phyloP scores from a whole-genome alignment of 1,140 invertebrate genomes.

The Pseudomyrmex sp. region DNA sequence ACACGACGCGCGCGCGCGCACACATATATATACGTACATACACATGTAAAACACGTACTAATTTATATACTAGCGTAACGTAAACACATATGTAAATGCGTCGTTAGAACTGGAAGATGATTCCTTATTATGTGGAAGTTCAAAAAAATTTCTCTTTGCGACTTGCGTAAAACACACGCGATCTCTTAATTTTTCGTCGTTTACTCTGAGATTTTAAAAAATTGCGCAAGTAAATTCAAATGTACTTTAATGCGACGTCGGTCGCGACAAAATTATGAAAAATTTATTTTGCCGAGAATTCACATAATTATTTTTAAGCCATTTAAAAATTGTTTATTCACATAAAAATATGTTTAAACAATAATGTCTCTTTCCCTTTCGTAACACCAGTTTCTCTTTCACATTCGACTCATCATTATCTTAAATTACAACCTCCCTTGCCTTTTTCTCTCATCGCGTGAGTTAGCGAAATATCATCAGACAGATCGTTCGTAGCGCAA shows the following conservation, averaged over 20 bases:
- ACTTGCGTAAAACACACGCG: not conserved
- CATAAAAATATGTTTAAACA: no score
- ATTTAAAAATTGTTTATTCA: no score
- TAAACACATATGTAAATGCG: slow-evolving; percentile 17
- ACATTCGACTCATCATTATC: no score
- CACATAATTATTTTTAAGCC: no score
- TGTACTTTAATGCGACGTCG: no score
- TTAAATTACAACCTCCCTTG: no score
- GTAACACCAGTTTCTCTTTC: no score
- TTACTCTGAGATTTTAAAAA: not conserved
- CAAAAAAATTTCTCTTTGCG: not conserved
- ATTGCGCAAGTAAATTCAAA: not conserved
- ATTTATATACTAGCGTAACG: slow-evolving; percentile 22
- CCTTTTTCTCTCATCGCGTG: slow-evolving; percentile 17
- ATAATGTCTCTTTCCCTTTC: no score
- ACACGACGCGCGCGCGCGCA: not conserved
- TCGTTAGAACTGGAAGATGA: slow-evolving; percentile 41
- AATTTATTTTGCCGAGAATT: no score
- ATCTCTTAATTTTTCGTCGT: no score
- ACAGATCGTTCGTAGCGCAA: slow-evolving; percentile 67
- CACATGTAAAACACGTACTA: not conserved
- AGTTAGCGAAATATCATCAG: slow-evolving; percentile 14
- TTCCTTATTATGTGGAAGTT: slow-evolving; percentile 7
- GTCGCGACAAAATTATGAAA: no score
- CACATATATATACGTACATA: not conserved